These are phyloP conservation scores for Dolichomitus sp. DNA, from an alignment of 2,888 invertebrate species.

Conservation along the genomic window DNA sequence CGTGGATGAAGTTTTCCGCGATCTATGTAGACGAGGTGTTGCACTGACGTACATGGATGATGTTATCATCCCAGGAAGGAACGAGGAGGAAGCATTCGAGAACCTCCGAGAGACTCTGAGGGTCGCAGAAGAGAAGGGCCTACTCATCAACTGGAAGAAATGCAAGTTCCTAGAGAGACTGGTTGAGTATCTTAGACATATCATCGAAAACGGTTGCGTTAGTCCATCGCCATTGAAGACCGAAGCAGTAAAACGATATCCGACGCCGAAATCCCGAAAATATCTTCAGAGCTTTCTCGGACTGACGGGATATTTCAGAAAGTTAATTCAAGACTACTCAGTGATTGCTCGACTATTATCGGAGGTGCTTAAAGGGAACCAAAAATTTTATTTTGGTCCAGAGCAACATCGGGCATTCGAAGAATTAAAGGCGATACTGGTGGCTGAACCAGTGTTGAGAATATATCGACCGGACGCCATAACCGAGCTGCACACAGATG, in stretches of 20 bases:
- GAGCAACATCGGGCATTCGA: constrained; percentile 19
- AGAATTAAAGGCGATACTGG: constrained; percentile 13
- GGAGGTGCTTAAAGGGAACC: constrained; percentile 1
- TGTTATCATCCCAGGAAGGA: constrained; percentile 57
- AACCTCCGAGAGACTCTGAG: constrained; percentile 62
- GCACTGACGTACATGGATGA: constrained; percentile 64
- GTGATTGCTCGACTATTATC: constrained; percentile 77
- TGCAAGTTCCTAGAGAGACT: constrained; percentile 61
- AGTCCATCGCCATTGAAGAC: constrained; percentile 74
- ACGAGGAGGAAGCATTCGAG: constrained; percentile 46
- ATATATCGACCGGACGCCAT: constrained; percentile 30
- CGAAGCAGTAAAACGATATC: constrained; percentile 73
- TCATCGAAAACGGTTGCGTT: constrained; percentile 74
- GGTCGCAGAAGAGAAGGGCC: constrained; percentile 61
- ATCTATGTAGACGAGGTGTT: constrained; percentile 27
- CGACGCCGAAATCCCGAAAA: constrained; percentile 71
- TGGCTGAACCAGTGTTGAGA: constrained; percentile 40
- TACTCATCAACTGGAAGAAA: constrained; percentile 70
- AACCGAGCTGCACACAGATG: constrained; percentile 62
- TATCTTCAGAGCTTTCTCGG: constrained; percentile 79
- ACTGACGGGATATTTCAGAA: constrained; percentile 79
- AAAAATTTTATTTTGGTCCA: constrained; percentile 24
- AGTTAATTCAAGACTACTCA: constrained; percentile 78
- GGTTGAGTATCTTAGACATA: constrained; percentile 75
- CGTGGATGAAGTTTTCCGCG: constrained; percentile 55